Base-by-base conservation (phyloP, 2,797 vertebrate genomes). In the Cyclopterus lumpus region DNA sequence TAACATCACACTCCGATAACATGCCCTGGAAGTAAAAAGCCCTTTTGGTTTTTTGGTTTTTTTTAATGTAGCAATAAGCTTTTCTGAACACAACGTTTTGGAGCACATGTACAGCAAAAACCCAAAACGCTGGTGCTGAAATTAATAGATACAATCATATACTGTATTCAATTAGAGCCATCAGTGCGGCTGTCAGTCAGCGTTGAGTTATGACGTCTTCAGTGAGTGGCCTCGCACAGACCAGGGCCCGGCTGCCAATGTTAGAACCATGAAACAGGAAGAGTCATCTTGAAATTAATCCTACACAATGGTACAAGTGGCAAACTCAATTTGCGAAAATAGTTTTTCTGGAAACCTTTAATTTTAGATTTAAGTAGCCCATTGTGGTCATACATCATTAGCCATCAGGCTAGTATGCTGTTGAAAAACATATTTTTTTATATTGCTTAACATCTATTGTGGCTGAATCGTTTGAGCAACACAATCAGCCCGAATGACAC, bases 401-500 rank as follows among this genome's bases (percentile, higher is more conserved):
- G 30, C 15, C 11, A 38, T 70, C 2, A 51, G 59, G 15, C 22
- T 14, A 26, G 20, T 18, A 16, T 26, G 6, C 36, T 5, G n/a
- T 54, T 73, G 7, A 48, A 59, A 67, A 26, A 49, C 63, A 6
- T 67, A 34, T 68, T 63, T 69, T 53, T 62, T 26, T 10, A 59
- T 67, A 26, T 36, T 32, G 24, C 36, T 61, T 38, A 64, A 44
- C 40, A 71, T 75, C 20, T 54, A n/a, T 30, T 68, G 64, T 57
- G 55, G 38, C 77, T 73, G 57, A 75, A 82, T 44, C 65, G 73
- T 22, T 76, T 73, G 49, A 73, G 66, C 65, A 65, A 85, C 78
- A 79, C 79, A 80, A 86, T 86, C 71, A 75, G 63, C 53, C 69
- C 28, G 76, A 79, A 75, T 77, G 77, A 82, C 65, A 86, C 18